Percentiles rank a stretch among this genome's conserved stretches.
phyloP scores from a whole-genome alignment of 92 coral and sea anemone species.

The Blastomussa wellsi region DNA sequence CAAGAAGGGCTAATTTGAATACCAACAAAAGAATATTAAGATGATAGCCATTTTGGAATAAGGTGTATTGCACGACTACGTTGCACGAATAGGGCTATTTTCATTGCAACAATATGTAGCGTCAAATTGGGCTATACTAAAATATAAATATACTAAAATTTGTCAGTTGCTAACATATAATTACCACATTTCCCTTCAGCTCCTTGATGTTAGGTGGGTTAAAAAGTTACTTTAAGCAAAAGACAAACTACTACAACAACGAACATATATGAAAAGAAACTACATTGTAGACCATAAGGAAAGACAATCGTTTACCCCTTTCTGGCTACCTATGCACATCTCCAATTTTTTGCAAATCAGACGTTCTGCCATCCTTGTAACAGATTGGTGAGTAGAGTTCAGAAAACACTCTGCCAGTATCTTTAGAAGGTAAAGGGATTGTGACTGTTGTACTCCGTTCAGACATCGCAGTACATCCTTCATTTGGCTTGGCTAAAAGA shows the following conservation, averaged over 20 bases:
- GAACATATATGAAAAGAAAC: neutral
- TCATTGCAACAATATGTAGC: too few relatives aligned
- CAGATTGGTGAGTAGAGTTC: constrained; percentile 66
- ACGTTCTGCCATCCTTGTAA: constrained; percentile 77
- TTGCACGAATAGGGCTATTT: too few relatives aligned
- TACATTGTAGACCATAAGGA: neutral
- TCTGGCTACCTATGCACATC: constrained; percentile 13
- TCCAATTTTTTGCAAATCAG: constrained; percentile 81
- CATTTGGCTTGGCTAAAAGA: constrained; percentile 64
- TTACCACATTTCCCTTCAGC: neutral
- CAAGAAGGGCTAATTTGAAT: too few relatives aligned
- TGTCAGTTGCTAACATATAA: too few relatives aligned
- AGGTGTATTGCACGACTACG: too few relatives aligned
- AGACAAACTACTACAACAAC: neutral
- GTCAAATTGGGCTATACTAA: too few relatives aligned
- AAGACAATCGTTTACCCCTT: neutral
- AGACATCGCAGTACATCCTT: constrained; percentile 69
- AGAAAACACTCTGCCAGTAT: constrained; percentile 77
- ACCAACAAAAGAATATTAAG: too few relatives aligned
- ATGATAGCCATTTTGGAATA: too few relatives aligned
- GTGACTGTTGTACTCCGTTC: constrained; percentile 81
- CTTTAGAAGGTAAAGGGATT: constrained; percentile 63
- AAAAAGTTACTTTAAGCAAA: neutral
- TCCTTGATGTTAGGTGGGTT: neutral
- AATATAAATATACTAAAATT: too few relatives aligned